Evolutionary conservation across 2,888 invertebrate genomes (phyloP).

Genomic region (Tetrapedia diversipes): DNA sequence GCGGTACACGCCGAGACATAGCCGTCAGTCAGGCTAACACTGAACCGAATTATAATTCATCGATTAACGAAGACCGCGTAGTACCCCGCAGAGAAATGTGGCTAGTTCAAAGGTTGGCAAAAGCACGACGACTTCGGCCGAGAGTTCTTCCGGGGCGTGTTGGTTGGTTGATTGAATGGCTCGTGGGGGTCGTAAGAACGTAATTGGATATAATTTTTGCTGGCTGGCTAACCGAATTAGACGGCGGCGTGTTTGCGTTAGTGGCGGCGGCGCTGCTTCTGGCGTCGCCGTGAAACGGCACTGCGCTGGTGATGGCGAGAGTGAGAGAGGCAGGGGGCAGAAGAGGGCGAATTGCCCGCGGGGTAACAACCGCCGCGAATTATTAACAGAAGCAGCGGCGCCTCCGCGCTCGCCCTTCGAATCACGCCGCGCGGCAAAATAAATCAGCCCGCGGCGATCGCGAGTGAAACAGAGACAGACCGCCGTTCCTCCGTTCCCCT

Average conservation of each 20-base stretch:
- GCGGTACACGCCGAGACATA: too few species aligned
- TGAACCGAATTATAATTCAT: too few species aligned
- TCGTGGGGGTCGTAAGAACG: conserved; percentile 65
- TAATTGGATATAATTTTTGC: conserved; percentile 79
- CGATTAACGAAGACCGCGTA: too few species aligned
- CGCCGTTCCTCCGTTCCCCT: conserved; percentile 15
- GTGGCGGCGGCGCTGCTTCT: conserved; percentile 59
- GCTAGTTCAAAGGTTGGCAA: conserved; percentile 48
- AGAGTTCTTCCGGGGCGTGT: conserved; percentile 49
- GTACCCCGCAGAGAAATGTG: too few species aligned
- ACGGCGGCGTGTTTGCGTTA: conserved; percentile 73
- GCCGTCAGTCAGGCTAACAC: too few species aligned
- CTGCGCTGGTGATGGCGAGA: too few species aligned
- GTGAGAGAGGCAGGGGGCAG: conserved; percentile 47
- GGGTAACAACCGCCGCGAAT: conserved; percentile 71
- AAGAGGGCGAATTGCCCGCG: conserved; percentile 66
- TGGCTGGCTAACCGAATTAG: conserved; percentile 77
- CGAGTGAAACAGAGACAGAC: conserved; percentile 48
- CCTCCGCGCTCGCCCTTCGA: conserved; percentile 63
- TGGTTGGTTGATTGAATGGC: conserved; percentile 51
- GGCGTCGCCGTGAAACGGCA: conserved; percentile 53
- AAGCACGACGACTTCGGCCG: conserved; percentile 46
- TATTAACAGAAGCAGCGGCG: conserved; percentile 70
- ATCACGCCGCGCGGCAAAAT: conserved; percentile 64
- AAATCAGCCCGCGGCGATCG: conserved; percentile 69